Percentiles rank a stretch among this genome's conserved stretches.
phyloP scores from a whole-genome alignment of 2,888 invertebrate species.

The Dyspetes luteomarginatus region DNA sequence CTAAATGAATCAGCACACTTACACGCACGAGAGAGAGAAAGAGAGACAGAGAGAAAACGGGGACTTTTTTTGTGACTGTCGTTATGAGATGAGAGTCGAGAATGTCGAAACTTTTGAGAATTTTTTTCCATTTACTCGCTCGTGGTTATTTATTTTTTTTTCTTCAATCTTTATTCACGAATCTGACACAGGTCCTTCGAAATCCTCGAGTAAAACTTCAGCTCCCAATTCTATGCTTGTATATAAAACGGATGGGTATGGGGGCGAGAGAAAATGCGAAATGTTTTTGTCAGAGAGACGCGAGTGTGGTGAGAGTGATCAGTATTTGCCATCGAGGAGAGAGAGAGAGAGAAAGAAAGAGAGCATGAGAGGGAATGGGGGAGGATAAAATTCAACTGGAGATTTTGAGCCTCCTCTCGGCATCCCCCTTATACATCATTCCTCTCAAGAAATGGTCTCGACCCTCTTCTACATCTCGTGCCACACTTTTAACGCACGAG shows the following conservation, averaged over 20 bases:
- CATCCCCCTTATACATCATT: conserved; percentile 15
- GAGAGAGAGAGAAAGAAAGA: conserved; percentile 18
- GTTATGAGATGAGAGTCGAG: background rate
- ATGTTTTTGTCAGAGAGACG: conserved; percentile 26
- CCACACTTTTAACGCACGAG: conserved; percentile 5
- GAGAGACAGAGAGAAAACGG: no score
- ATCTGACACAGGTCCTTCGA: background rate
- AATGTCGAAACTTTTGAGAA: conserved; percentile 2
- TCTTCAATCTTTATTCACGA: background rate
- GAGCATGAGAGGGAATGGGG: background rate
- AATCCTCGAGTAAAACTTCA: background rate
- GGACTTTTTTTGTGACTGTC: conserved; percentile 6
- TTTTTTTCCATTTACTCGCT: conserved; percentile 2
- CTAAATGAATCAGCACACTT: conserved; percentile 1
- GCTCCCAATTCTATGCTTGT: background rate
- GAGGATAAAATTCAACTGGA: conserved; percentile 23
- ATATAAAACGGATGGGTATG: background rate
- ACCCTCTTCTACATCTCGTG: background rate
- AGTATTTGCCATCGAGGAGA: conserved; percentile 37
- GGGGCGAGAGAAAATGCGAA: conserved; percentile 6
- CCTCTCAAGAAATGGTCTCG: background rate
- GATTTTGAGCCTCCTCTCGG: conserved; percentile 15
- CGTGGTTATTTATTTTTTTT: background rate
- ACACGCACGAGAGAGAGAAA: background rate
- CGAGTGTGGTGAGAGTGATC: conserved; percentile 47